Evolutionary conservation across 2,113 vertebrate genomes (phyloP), one percentile per base, ranked within the genome.

Genomic region (Urocolius indicus): DNA sequence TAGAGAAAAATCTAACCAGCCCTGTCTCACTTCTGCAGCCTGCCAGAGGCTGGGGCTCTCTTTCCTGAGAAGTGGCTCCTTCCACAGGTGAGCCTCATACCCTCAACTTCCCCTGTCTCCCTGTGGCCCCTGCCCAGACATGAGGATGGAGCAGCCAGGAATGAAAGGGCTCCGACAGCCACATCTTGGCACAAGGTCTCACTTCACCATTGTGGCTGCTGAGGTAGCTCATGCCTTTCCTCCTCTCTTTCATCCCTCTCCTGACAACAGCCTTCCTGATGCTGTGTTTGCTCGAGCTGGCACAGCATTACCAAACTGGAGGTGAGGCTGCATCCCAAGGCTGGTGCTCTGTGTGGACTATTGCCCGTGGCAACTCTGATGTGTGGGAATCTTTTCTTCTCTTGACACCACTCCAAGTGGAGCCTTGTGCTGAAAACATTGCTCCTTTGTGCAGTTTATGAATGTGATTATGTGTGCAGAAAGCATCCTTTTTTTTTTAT

Each of bases 401-500:
- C 82, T 88, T 90, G 81, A 71, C 5, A 13, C 46, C 8, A 18
- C 67, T 95, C 87, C 87, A 94, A 89, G 58, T 85, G 57, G 75
- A 90, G 74, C 87, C 62, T 78, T 71, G 67, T 73, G 81, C 72
- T 89, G 87, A 81, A 94, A 95, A 89, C 74, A 36, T 49, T 65
- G 41, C 74, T 89, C 82, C 61, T 85, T 94, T 73, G 36, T 71
- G 58, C 71, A 32, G 45, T 80, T 74, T 32, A 18, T 74, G 71
- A 74, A 76, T 67, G 76, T 16, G 66, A 83, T 89, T 87, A 61
- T 55, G 57, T 75, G 80, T 63, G 55, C 41, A 83, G 88, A 78
- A 94, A 97, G 86, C 6, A 6, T 59, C 45, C 45, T 77, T 72
- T 84, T 95, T 77, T 72, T 84, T 95, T 84, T 69, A 48, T 92